A percentile compares a stretch with the other conserved stretches of the same genome.
These are phyloP conservation scores for Scrobipalpa atriplicella DNA, from an alignment of 2,888 invertebrate species.

Conservation along the genomic window DNA sequence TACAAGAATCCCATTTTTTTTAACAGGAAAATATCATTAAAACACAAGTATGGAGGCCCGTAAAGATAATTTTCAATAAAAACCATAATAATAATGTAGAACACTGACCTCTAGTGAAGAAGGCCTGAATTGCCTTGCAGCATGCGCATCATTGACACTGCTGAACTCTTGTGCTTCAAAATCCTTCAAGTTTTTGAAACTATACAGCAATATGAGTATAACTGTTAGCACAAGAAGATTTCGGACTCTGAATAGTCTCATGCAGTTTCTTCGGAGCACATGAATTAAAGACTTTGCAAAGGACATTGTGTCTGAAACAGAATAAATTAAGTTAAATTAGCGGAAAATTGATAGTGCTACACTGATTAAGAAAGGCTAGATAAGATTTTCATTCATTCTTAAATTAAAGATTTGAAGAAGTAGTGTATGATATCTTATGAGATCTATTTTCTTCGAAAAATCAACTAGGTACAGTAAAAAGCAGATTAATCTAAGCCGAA, in stretches of 20 bases:
- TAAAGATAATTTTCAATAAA: too few relatives aligned
- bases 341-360: too few relatives aligned
- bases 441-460: background rate
- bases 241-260: constrained; percentile 58
- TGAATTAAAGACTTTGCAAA: background rate
- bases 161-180: constrained; percentile 36
- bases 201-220: constrained; percentile 55
- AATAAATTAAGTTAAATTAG: background rate
- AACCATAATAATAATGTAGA: constrained; percentile 4
- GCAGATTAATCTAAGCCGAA: too few relatives aligned
- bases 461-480: too few relatives aligned
- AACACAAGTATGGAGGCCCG: too few relatives aligned
- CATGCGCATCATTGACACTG: constrained; percentile 25
- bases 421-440: background rate
- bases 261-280: background rate
- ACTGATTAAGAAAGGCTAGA: too few relatives aligned
- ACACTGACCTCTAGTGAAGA: constrained; percentile 52
- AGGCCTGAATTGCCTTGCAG: constrained; percentile 54
- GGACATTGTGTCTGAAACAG: constrained; percentile 1
- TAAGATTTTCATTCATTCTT: background rate
- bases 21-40: too few relatives aligned
- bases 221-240: constrained; percentile 60
- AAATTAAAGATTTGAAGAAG: background rate
- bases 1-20: too few relatives aligned
- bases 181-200: constrained; percentile 47